Conservation (phyloP, 2,888 invertebrate genomes). For the Pristionchus exspectatus region DNA sequence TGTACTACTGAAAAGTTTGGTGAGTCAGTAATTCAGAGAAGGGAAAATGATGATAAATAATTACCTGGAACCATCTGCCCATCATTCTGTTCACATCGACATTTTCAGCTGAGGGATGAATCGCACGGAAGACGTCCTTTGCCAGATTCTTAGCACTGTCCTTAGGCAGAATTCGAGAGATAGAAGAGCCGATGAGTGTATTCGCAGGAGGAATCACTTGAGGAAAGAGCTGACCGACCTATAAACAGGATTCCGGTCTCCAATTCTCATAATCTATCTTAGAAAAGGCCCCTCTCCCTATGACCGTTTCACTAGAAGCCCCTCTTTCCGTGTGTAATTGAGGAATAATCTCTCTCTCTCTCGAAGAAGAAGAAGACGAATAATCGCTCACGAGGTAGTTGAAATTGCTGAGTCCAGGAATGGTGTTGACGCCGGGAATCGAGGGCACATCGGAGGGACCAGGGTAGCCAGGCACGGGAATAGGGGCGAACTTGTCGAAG, state of each 20-base stretch:
- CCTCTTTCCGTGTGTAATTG: not conserved
- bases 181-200: slow-evolving; percentile 78
- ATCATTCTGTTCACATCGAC: slow-evolving; percentile 79
- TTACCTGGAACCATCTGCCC: slow-evolving; percentile 79
- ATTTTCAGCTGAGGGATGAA: slow-evolving; percentile 78
- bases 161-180: slow-evolving; percentile 78
- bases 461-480: slow-evolving; percentile 77
- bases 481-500: slow-evolving; percentile 78
- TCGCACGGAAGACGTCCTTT: slow-evolving; percentile 77
- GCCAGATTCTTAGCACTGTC: slow-evolving; percentile 79
- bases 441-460: slow-evolving; percentile 77
- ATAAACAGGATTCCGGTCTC: not conserved
- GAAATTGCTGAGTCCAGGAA: slow-evolving; percentile 79
- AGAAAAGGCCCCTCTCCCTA: not conserved
- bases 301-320: not conserved
- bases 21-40: not conserved
- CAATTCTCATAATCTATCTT: not conserved
- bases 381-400: slow-evolving; percentile 75
- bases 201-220: slow-evolving; percentile 79
- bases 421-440: slow-evolving; percentile 79
- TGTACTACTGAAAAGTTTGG: not conserved
- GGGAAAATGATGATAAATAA: not conserved
- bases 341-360: no score
- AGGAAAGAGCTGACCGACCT: slow-evolving; percentile 78
- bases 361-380: not conserved